Conservation (phyloP, 1,140 invertebrate genomes). For the Oryctes rhinoceros region DNA sequence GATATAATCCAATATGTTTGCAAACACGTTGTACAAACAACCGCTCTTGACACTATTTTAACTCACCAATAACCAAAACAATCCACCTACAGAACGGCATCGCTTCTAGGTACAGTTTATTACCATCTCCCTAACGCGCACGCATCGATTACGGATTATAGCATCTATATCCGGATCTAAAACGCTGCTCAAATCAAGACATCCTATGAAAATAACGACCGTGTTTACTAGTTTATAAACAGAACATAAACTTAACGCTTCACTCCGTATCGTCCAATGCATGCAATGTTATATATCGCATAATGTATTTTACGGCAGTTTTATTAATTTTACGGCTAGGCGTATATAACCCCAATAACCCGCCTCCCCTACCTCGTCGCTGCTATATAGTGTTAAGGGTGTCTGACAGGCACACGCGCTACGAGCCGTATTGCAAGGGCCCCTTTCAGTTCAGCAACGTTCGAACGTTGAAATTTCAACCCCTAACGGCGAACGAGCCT, state of each 20-base stretch:
- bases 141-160: no score
- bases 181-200: not conserved
- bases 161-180: no score
- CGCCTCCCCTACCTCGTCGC: not conserved
- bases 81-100: no score
- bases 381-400: no score
- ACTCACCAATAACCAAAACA: no score
- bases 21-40: no score
- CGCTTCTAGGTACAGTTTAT: no score
- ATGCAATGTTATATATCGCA: not conserved
- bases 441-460: not conserved
- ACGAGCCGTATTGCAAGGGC: not conserved
- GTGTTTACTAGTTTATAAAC: not conserved
- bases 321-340: constrained; percentile 15
- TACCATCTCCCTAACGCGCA: no score
- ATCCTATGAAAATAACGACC: not conserved
- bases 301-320: constrained; percentile 9
- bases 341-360: not conserved
- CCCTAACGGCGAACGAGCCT: not conserved
- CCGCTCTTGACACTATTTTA: no score
- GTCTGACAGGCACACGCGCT: not conserved
- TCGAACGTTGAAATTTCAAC: not conserved
- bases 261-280: no score
- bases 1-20: no score
- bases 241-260: not conserved